phyloP scores from a whole-genome alignment of 1,140 invertebrate genomes.

The Aricia agestis region DNA sequence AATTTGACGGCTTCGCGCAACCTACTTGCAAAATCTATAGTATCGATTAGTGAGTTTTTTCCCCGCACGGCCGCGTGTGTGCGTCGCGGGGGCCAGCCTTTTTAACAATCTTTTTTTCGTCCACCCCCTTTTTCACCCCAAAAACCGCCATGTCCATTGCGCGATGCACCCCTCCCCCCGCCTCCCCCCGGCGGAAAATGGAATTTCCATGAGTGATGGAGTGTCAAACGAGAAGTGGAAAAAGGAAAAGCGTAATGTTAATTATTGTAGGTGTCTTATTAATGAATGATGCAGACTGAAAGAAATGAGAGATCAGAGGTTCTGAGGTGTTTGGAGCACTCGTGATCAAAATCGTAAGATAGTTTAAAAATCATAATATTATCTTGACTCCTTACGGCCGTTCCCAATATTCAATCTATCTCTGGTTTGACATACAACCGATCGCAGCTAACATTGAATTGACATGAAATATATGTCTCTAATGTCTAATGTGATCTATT shows the following conservation, averaged over 20 bases:
- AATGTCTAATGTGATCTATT: too few species aligned
- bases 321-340: too few species aligned
- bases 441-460: too few species aligned
- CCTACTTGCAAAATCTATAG: constrained; percentile 74
- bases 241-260: constrained; percentile 76
- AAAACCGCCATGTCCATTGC: constrained; percentile 71
- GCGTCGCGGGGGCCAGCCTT: constrained; percentile 65
- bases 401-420: too few species aligned
- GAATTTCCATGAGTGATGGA: constrained; percentile 77
- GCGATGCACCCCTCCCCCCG: constrained; percentile 66
- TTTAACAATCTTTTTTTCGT: constrained; percentile 75
- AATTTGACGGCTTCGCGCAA: constrained; percentile 44
- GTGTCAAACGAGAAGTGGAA: constrained; percentile 74
- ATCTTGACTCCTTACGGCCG: too few species aligned
- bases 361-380: too few species aligned
- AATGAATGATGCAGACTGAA: too few species aligned
- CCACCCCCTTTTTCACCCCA: constrained; percentile 53
- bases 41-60: constrained; percentile 75
- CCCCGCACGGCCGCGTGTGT: constrained; percentile 66
- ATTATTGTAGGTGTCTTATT: constrained; percentile 57
- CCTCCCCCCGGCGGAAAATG: constrained; percentile 68
- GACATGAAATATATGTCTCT: too few species aligned
- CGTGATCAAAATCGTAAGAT: too few species aligned
- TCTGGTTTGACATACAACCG: too few species aligned
- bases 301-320: too few species aligned